Base-by-base conservation (phyloP, 1,140 invertebrate species). In the Drosophila burlai region DNA sequence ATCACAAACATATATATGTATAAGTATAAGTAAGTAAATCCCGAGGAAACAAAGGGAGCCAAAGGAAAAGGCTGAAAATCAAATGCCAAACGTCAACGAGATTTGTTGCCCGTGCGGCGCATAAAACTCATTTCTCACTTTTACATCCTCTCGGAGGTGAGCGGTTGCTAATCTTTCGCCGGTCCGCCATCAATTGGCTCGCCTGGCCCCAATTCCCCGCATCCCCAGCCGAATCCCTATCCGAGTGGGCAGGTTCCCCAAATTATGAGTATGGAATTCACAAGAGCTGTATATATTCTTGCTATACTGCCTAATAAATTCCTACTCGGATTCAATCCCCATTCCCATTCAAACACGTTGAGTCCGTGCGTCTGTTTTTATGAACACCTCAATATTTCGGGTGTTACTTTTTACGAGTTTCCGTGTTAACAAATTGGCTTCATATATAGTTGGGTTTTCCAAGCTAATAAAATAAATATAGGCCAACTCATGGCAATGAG, bases 1-100 rank as follows among this genome's bases (percentile, higher is more conserved):
- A 73, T 73, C 69, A 61, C 69, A 38, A 61, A 73, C 42, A 73
- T 40, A 55, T 55, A 55, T 38, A 24, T 24, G 9, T 55, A 40
- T 40, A 40, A 18, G 50, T n/a, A 57, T 52, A 61, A 73, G 46
- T 49, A 73, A 59, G 62, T 68, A 31, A 67, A 21, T 73, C 67
- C 68, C 45, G 38, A 43, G 54, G 67, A 73, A 73, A 61, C 54
- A 72, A 72, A 61, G 67, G 65, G 52, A 73, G 54, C 42, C 24
- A 38, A 73, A 61, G 40, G 54, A 42, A 72, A 60, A 61, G 67
- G 54, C 69, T 50, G 45, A 42, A 52, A 73, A 73, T 73, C 69
- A 73, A 73, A 73, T 73, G 69, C 69, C 69, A 73, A 73, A 73
- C 69, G 69, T 73, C 69, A 73, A 60, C 69, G 54, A 73, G 67